Evolutionary conservation across 1,140 invertebrate genomes (phyloP).

Genomic region (Macrotrachela quadricornifera): DNA sequence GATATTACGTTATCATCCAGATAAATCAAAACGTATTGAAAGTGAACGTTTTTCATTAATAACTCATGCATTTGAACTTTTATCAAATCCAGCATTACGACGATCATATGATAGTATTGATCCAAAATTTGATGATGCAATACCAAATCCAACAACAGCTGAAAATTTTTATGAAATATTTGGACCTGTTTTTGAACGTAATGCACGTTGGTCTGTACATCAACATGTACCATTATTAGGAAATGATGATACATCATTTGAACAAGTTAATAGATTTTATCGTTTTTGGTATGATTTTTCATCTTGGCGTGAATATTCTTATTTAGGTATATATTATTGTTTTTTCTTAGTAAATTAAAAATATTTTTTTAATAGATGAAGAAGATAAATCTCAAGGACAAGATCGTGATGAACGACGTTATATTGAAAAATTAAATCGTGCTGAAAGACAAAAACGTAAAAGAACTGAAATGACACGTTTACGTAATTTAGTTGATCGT

Average conservation of each 20-base stretch:
- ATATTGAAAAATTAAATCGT: conserved; percentile 95
- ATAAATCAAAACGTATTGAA: conserved; percentile 57
- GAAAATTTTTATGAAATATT: conserved; percentile 63
- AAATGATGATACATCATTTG: conserved; percentile 38
- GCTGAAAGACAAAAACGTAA: conserved; percentile 64
- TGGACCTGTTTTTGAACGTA: conserved; percentile 56
- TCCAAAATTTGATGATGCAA: conserved; percentile 66
- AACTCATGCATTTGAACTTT: conserved; percentile 66
- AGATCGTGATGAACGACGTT: conserved; percentile 73
- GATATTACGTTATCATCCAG: conserved; percentile 86
- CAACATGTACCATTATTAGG: conserved; percentile 64
- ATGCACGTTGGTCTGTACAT: conserved; percentile 70
- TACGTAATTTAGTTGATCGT: conserved; percentile 45
- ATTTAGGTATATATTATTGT: conserved; percentile 34
- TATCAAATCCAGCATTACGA: conserved; percentile 56
- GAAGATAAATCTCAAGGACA: conserved; percentile 93
- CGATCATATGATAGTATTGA: conserved; percentile 86
- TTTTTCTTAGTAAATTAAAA: too few species aligned
- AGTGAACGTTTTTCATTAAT: conserved; percentile 71
- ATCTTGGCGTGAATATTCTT: conserved; percentile 97
- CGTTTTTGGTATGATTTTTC: conserved; percentile 68
- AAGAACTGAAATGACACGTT: conserved; percentile 81
- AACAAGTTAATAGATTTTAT: conserved; percentile 38
- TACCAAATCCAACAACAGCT: conserved; percentile 54
- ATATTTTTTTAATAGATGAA: conserved; percentile 42